phyloP scores from a whole-genome alignment of 2,797 vertebrate species.

The Rhinichthys osculus region DNA sequence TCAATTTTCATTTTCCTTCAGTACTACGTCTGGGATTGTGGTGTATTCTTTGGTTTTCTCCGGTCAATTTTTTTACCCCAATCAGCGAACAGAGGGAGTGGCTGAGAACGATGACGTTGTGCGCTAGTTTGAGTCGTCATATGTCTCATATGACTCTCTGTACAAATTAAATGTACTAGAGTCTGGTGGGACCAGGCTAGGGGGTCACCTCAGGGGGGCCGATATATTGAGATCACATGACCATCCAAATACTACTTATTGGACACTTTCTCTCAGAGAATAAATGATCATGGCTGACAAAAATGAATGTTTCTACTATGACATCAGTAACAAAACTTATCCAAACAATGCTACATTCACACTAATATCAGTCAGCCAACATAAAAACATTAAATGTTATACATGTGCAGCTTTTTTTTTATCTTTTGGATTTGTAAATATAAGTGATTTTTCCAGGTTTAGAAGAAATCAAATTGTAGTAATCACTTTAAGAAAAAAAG shows the following conservation, averaged over 20 bases:
- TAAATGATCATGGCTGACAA: not conserved
- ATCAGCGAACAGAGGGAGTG: too few relatives aligned
- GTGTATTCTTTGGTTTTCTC: too few relatives aligned
- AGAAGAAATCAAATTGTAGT: not conserved
- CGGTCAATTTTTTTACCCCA: too few relatives aligned
- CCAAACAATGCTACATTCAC: not conserved
- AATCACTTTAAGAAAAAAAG: not conserved
- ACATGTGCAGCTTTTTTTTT: not conserved
- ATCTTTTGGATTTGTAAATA: not conserved
- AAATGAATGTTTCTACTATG: not conserved
- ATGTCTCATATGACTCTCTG: too few relatives aligned
- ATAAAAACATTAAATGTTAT: not conserved
- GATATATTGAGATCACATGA: slow-evolving; percentile 6
- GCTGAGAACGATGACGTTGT: too few relatives aligned
- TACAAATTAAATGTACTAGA: too few relatives aligned
- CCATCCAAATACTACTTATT: not conserved
- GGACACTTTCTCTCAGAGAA: not conserved
- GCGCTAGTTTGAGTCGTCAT: too few relatives aligned
- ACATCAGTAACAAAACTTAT: not conserved
- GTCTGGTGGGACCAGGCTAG: too few relatives aligned
- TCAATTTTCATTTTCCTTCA: too few relatives aligned
- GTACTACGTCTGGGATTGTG: too few relatives aligned
- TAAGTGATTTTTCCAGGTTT: not conserved
- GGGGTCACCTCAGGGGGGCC: not conserved
- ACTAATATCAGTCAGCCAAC: slow-evolving; percentile 5